A percentile compares a stretch with the other conserved stretches of the same genome.
These are phyloP conservation scores for Xiphophorus hellerii DNA, from an alignment of 2,113 vertebrate species.

Conservation along the genomic window DNA sequence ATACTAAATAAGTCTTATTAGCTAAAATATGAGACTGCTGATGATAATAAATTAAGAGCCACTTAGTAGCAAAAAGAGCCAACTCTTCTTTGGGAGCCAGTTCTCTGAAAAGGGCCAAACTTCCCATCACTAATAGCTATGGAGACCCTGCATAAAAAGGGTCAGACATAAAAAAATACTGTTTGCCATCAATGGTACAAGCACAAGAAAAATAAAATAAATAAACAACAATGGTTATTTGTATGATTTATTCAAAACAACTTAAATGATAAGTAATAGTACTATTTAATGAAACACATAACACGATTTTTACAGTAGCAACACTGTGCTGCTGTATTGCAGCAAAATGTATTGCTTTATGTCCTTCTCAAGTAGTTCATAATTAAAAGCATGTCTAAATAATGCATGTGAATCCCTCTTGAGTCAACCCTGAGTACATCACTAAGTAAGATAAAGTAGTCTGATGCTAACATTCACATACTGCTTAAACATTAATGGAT, in stretches of 20 bases:
- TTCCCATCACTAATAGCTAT: no score
- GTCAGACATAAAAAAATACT: no score
- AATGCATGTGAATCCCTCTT: slow-evolving; percentile 22
- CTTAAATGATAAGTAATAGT: slow-evolving; percentile 26
- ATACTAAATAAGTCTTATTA: no score
- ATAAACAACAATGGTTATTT: not conserved
- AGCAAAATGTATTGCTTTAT: not conserved
- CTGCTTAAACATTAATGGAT: slow-evolving; percentile 6
- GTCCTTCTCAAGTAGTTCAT: slow-evolving; percentile 8
- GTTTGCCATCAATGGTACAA: not conserved
- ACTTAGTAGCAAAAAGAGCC: no score
- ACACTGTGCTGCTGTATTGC: not conserved
- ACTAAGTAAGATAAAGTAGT: slow-evolving; percentile 32
- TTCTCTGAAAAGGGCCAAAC: no score
- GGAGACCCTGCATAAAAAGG: no score
- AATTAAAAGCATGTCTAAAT: slow-evolving; percentile 34
- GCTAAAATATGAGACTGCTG: no score
- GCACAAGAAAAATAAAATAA: not conserved
- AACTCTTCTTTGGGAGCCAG: no score
- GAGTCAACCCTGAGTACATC: slow-evolving; percentile 53
- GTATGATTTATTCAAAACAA: slow-evolving; percentile 55
- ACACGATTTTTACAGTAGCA: slow-evolving; percentile 13
- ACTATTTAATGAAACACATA: slow-evolving; percentile 15
- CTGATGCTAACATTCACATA: slow-evolving; percentile 33
- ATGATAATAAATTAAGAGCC: no score